phyloP scores from a whole-genome alignment of 1,140 invertebrate species.

The Tigriopus japonicus region DNA sequence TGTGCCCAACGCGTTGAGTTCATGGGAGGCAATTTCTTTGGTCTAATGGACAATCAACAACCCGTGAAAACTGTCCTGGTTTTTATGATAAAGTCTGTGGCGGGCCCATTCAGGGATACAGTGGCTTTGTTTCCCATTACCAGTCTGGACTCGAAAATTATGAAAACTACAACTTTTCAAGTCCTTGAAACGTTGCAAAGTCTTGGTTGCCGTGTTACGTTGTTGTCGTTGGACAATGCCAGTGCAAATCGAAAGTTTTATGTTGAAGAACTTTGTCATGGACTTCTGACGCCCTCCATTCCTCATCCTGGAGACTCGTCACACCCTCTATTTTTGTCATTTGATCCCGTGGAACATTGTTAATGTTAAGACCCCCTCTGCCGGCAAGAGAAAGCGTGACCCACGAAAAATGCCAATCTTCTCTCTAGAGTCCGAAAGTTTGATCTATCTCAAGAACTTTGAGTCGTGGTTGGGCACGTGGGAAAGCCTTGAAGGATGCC shows the following conservation, averaged over 20 bases:
- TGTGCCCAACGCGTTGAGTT: conserved; percentile 3
- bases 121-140: background rate
- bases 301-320: background rate
- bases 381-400: background rate
- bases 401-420: background rate
- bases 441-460: too few relatives aligned
- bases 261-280: background rate
- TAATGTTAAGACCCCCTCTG: background rate
- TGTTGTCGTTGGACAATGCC: background rate
- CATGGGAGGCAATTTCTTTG: conserved; percentile 3
- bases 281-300: background rate
- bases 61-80: background rate
- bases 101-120: background rate
- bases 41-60: background rate
- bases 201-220: background rate
- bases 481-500: too few relatives aligned
- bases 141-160: background rate
- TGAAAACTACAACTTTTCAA: background rate
- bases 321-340: background rate
- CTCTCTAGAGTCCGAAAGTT: too few relatives aligned
- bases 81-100: background rate
- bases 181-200: background rate
- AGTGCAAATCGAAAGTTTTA: conserved; percentile 1
- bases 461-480: too few relatives aligned
- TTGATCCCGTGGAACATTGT: background rate